Evolutionary conservation across 2,113 vertebrate species (phyloP).

Genomic region (Ivindomyrus marchei): DNA sequence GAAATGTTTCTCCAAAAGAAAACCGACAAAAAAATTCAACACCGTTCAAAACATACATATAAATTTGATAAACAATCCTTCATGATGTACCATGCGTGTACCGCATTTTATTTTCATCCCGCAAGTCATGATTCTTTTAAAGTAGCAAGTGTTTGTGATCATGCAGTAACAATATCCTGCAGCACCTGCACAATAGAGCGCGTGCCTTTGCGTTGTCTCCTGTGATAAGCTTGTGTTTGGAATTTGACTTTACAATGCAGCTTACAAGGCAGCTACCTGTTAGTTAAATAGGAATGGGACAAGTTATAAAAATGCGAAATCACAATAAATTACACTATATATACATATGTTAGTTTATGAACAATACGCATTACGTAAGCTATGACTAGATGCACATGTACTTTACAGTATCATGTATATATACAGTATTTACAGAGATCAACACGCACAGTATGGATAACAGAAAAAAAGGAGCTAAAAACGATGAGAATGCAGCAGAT

Average conservation of each 20-base stretch:
- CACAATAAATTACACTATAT: constrained; percentile 19
- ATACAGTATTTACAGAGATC: background rate
- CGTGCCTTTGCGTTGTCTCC: background rate
- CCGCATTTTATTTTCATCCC: background rate
- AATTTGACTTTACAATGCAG: background rate
- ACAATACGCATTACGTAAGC: background rate
- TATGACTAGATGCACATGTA: background rate
- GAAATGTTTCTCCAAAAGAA: background rate
- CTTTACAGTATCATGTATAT: background rate
- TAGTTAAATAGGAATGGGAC: background rate
- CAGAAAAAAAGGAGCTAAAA: background rate
- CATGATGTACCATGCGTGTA: constrained; percentile 10
- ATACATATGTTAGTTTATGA: background rate
- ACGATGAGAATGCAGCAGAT: background rate
- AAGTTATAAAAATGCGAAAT: background rate
- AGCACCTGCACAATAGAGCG: background rate
- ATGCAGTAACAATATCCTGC: background rate
- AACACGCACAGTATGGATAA: background rate
- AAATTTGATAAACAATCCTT: background rate
- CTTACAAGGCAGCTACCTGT: background rate
- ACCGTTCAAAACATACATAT: background rate
- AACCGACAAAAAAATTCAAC: background rate
- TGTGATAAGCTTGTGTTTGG: background rate
- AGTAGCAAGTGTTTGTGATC: background rate
- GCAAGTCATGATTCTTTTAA: background rate